Base-by-base conservation (phyloP, 2,113 vertebrate species). In the Perca fluviatilis region DNA sequence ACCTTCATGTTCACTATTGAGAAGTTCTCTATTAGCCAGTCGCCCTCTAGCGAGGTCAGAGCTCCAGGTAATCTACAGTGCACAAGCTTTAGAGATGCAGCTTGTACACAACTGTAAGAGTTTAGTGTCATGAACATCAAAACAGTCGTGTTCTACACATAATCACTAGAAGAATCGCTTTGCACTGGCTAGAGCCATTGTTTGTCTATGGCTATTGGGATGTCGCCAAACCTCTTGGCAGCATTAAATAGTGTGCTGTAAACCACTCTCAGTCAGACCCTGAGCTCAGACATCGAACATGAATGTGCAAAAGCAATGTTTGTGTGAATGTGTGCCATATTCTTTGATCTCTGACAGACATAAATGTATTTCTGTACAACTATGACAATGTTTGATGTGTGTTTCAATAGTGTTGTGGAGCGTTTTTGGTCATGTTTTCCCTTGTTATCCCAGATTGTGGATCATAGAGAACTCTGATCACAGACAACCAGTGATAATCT, bases 11-110 rank as follows among this genome's bases (percentile, higher is more conserved):
- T 67, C 30, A 49, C 76, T 36, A 33, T 13, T 43, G 58, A 13
- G 43, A 74, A 21, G n/a, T 75, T 53, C n/a, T 56, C 25, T 36
- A 53, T 54, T 60, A 3, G 4, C 25, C 5, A 5, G 51, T 13
- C 10, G 0, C 70, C 65, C 66, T 76, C 43, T 13, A 73, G 78
- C 50, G 82, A 84, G 50, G 66, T 86, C 70, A 84, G 56, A 62
- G 8, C 51, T 69, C 9, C 27, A 27, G 54, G 33, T 56, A 21
- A n/a, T 65, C 27, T 18, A 58, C 57, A 64, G 18, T 6, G 15
- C 5, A 62, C 3, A 49, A 56, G 23, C 61, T 57, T 7, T 15
- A 11, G 3, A 76, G 53, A 47, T 54, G 10, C 36, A 54, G 64
- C 47, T n/a, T 23, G 7, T 13, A 16, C 14, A 16, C 9, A 43